phyloP scores from a whole-genome alignment of 1,140 invertebrate genomes.

The Centruroides vittatus region DNA sequence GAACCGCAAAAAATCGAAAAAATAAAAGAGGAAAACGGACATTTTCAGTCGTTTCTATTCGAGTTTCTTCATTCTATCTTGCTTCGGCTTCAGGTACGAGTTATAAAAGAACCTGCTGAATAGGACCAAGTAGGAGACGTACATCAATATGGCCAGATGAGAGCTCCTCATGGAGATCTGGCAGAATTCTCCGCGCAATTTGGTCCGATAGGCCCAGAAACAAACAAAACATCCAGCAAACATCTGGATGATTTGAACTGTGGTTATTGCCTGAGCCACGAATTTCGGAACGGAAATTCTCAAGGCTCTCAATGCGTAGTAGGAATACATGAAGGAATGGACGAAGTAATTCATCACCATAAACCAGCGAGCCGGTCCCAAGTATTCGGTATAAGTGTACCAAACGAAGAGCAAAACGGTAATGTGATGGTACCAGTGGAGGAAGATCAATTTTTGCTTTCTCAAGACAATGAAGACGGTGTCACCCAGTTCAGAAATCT shows the following conservation, averaged over 20 bases:
- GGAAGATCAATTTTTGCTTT: constrained; percentile 91
- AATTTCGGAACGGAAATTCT: constrained; percentile 61
- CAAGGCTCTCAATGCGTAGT: constrained; percentile 83
- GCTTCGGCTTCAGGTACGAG: constrained; percentile 38
- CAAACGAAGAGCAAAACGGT: constrained; percentile 79
- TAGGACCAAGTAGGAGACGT: constrained; percentile 66
- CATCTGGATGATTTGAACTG: constrained; percentile 88
- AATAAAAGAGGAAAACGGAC: too few relatives aligned
- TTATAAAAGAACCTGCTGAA: constrained; percentile 84
- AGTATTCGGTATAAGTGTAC: constrained; percentile 95
- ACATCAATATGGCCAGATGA: constrained; percentile 31
- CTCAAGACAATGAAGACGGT: constrained; percentile 91
- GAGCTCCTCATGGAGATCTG: constrained; percentile 30
- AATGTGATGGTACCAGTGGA: constrained; percentile 74
- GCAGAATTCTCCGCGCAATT: constrained; percentile 26
- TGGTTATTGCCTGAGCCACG: constrained; percentile 84
- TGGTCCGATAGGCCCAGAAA: constrained; percentile 51
- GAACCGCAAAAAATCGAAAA: too few relatives aligned
- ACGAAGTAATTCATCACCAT: constrained; percentile 99
- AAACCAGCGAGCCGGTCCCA: constrained; percentile 90
- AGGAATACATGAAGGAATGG: constrained; percentile 95
- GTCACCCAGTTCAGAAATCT: constrained; percentile 83
- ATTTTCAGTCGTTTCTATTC: too few relatives aligned
- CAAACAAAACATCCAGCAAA: constrained; percentile 81
- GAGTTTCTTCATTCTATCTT: too few relatives aligned